These are phyloP conservation scores for Palaemon carinicauda DNA, from an alignment of 1,140 invertebrate species.

Conservation along the genomic window DNA sequence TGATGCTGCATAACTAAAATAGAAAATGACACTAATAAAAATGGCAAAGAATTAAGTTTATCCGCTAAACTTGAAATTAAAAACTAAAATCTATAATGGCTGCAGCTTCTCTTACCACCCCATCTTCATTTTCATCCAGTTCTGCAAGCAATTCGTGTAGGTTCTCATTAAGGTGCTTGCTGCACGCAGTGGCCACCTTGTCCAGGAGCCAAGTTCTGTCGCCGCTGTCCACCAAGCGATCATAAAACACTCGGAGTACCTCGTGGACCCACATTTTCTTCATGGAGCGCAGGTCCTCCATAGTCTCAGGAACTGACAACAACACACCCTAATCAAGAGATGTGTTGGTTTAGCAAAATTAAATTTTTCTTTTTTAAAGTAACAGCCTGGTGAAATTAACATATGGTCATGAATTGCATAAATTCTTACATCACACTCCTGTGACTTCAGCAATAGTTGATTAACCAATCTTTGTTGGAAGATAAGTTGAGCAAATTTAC, in stretches of 20 bases:
- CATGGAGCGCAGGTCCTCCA: slow-evolving; percentile 85
- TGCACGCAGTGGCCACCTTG: slow-evolving; percentile 65
- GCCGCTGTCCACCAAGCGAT: slow-evolving; percentile 83
- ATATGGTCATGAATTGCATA: too few species aligned
- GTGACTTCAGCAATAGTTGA: too few species aligned
- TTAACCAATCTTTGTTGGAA: too few species aligned
- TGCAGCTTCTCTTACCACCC: slow-evolving; percentile 63
- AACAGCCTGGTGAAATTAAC: too few species aligned
- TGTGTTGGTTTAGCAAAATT: slow-evolving; percentile 45
- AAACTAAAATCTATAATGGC: too few species aligned
- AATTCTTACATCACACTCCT: too few species aligned
- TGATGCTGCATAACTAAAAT: too few species aligned
- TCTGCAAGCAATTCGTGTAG: slow-evolving; percentile 69
- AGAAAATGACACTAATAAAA: too few species aligned
- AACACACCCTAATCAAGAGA: slow-evolving; percentile 78
- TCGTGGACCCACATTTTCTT: slow-evolving; percentile 96
- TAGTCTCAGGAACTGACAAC: slow-evolving; percentile 90
- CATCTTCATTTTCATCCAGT: slow-evolving; percentile 67
- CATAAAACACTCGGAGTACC: slow-evolving; percentile 90
- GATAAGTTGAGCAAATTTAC: too few species aligned
- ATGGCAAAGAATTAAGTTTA: too few species aligned
- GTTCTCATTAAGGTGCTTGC: slow-evolving; percentile 67
- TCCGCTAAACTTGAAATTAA: too few species aligned
- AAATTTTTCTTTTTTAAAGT: too few species aligned
- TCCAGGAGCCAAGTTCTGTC: slow-evolving; percentile 86